A percentile compares a stretch with the other conserved stretches of the same genome.
Conservation (phyloP, 1,140 invertebrate genomes). For the Epicauta chinensis region DNA sequence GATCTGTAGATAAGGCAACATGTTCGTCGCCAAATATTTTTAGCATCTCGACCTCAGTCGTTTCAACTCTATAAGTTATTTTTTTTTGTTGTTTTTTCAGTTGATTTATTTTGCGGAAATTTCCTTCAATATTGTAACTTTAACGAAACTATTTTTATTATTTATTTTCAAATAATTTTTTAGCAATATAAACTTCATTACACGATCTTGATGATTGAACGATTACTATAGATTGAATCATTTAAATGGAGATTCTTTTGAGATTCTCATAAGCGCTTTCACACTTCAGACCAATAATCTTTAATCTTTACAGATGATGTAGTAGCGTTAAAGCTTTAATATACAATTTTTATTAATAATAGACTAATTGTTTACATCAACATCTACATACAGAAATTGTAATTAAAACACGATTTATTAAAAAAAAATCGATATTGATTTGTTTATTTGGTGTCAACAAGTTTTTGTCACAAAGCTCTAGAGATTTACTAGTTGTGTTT, state of each 20-base stretch:
- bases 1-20: constrained; percentile 18
- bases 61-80: too few relatives aligned
- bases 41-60: constrained; percentile 4
- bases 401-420: too few relatives aligned
- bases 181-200: constrained; percentile 7
- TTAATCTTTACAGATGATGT: neutral
- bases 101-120: too few relatives aligned
- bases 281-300: constrained; percentile 20
- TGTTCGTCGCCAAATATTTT: constrained; percentile 5
- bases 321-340: constrained; percentile 1
- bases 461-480: too few relatives aligned
- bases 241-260: constrained; percentile 12
- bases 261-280: constrained; percentile 19
- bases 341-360: constrained; percentile 4
- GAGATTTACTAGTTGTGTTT: too few relatives aligned
- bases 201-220: constrained; percentile 12
- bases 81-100: too few relatives aligned
- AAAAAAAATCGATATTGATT: too few relatives aligned
- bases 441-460: too few relatives aligned
- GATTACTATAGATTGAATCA: constrained; percentile 20
- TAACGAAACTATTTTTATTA: too few relatives aligned
- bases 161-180: neutral
- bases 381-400: too few relatives aligned
- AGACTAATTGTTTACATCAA: too few relatives aligned
- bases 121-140: too few relatives aligned